Percentiles rank a stretch among this genome's conserved stretches.
Conservation (phyloP, 1,140 invertebrate species). For the Drosophila melanogaster region Release_6_plus_ISO1_MT NT_033779.5:14183501-14184000, state of each 20-base stretch:
- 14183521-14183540: conserved; percentile 40
- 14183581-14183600: no score
- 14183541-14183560: conserved; percentile 22
- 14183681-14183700: conserved; percentile 41
- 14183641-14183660: conserved; percentile 49
- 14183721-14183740: conserved; percentile 35
- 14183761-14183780: conserved; percentile 21
- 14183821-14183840: conserved; percentile 18
- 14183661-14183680: conserved; percentile 26
- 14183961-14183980: conserved; percentile 16
- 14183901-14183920: conserved; percentile 49
- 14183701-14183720: conserved; percentile 20
- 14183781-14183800: conserved; percentile 15
- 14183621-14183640: conserved; percentile 35
- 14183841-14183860: conserved; percentile 59
- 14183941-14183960: conserved; percentile 29
- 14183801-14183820: conserved; percentile 59
- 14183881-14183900: conserved; percentile 64
- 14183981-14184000: conserved; percentile 18
- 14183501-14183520: conserved; percentile 56
- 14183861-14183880: conserved; percentile 30
- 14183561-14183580: conserved; percentile 15
- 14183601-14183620: conserved; percentile 7
- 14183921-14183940: conserved; percentile 20
- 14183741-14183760: conserved; percentile 33